Evolutionary conservation across 2,888 invertebrate species (phyloP), one percentile per base, ranked within the genome.

Genomic region (Drosophila paranaensis): DNA sequence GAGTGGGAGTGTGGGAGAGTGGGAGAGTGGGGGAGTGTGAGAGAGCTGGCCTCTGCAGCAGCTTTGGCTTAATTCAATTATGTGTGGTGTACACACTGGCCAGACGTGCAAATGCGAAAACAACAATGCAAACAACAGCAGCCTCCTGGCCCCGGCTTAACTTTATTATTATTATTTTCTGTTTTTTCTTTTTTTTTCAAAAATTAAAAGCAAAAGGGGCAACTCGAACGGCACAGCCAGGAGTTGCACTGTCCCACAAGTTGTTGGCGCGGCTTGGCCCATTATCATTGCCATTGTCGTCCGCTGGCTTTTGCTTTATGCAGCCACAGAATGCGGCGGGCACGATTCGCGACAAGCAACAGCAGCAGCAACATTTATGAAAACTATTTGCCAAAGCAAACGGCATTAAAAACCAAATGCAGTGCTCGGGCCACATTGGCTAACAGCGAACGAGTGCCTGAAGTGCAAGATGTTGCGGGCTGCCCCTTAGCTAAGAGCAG

Each of bases 331-430:
- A 65, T 68, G 74, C 56, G 54, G 46, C 61, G 37, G 40, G 30
- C 57, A 56, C n/a, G 30, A 46, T 16, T 6, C 33, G 33, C 33
- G 50, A 27, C 40, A 37, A 20, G 50, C 20, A 50, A 39, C 27
- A 42, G 10, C 20, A 45, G 33, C 27, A 42, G 10, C 25, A 43
- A 70, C 74, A 62, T 74, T 81, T 87, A 76, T 81, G 85, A 67
- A 81, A 84, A 84, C 85, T 81, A 83, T 86, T 83, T 83, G 67
- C 79, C 60, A 67, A 73, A 67, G 67, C 81, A 74, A 68, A 63
- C 70, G 61, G 69, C 60, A 85, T 82, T 75, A 72, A 84, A 81
- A 83, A 88, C 60, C 78, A 74, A 77, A 81, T 77, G 77, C 67
- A 50, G 55, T 37, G 50, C 46, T 54, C 33, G 70, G 43, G 50